phyloP scores from a whole-genome alignment of 2,797 vertebrate genomes.

The Aldrovandia affinis region DNA sequence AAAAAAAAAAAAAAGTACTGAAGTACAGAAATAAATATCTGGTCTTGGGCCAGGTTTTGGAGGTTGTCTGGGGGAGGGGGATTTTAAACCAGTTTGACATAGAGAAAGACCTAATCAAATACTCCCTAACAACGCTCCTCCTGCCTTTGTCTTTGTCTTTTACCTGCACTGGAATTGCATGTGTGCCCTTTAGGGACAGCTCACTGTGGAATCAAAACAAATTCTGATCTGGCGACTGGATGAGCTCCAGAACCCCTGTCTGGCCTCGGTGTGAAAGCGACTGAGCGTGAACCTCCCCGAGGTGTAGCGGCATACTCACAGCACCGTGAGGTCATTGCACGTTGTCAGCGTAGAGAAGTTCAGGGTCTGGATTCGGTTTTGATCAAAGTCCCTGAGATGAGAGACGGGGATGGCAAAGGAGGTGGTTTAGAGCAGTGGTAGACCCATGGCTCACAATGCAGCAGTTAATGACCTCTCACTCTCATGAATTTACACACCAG shows the following conservation, averaged over 20 bases:
- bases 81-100: neutral
- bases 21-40: neutral
- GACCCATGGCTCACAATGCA: no score
- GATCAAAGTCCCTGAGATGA: conserved; percentile 66
- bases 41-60: neutral
- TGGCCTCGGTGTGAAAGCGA: neutral
- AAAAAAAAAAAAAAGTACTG: neutral
- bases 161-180: neutral
- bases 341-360: conserved; percentile 62
- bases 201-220: neutral
- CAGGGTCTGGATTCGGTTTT: conserved; percentile 58
- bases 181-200: neutral
- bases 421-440: neutral
- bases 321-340: conserved; percentile 56
- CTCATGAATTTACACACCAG: no score
- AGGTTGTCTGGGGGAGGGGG: neutral
- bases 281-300: neutral
- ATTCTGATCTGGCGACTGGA: neutral
- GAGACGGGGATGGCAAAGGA: neutral
- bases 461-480: no score
- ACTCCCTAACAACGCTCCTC: neutral
- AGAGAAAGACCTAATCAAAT: neutral
- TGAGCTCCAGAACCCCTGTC: neutral
- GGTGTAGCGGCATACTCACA: conserved; percentile 62
- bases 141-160: neutral